Percentiles rank a stretch among this genome's conserved stretches.
Conservation (phyloP, 1,140 invertebrate species). For the Meloidogyne hapla region DNA sequence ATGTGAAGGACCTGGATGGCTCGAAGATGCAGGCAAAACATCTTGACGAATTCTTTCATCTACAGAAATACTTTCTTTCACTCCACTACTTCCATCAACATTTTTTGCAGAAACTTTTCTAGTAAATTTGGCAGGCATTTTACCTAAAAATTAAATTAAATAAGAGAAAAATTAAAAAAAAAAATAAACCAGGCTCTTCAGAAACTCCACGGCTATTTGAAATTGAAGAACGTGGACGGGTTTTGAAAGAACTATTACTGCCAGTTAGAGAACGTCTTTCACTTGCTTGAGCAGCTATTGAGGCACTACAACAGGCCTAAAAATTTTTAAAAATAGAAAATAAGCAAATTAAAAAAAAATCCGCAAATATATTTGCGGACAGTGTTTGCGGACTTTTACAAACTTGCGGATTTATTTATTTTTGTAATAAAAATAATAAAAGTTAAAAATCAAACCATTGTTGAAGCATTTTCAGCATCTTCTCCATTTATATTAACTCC, state of each 20-base stretch:
- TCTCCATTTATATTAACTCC: conserved; percentile 16
- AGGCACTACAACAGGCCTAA: conserved; percentile 23
- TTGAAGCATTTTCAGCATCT: conserved; percentile 26
- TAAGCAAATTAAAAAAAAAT: neutral
- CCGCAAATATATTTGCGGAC: neutral
- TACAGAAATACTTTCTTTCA: neutral
- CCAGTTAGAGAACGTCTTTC: conserved; percentile 20
- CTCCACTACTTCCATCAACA: neutral
- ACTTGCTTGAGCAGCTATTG: conserved; percentile 16
- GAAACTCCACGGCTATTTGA: conserved; percentile 18
- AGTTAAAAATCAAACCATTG: neutral
- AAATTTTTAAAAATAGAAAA: neutral
- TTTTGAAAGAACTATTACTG: conserved; percentile 14
- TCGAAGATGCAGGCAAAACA: neutral
- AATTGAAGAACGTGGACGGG: conserved; percentile 25
- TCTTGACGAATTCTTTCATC: neutral
- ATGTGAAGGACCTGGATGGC: neutral
- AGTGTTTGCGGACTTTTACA: no score
- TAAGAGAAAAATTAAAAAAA: no score
- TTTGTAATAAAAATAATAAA: no score
- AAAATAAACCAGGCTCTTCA: neutral
- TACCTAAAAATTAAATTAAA: no score
- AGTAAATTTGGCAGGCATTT: neutral
- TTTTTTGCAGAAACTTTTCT: neutral
- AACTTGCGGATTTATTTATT: neutral